A percentile compares a stretch with the other conserved stretches of the same genome.
phyloP scores from a whole-genome alignment of 2,797 vertebrate species.

The Acipenser transmontanus region DNA sequence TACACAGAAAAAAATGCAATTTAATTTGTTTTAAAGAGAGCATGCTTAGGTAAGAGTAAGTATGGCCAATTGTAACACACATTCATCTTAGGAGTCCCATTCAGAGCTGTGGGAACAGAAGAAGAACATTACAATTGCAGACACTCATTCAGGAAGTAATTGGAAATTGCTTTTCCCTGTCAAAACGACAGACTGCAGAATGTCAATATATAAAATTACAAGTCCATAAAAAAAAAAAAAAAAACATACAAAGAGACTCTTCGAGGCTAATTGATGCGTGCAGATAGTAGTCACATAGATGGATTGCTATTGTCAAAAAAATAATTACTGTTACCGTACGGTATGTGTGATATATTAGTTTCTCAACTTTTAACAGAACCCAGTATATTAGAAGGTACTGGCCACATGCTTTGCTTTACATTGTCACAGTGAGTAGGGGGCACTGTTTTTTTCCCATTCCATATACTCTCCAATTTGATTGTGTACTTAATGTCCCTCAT shows the following conservation, averaged over 20 bases:
- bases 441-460: too few relatives aligned
- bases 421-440: not conserved
- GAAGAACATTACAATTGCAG: not conserved
- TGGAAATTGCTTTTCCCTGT: not conserved
- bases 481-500: too few relatives aligned
- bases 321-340: not conserved
- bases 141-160: not conserved
- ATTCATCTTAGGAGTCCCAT: too few relatives aligned
- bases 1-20: too few relatives aligned
- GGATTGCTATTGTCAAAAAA: slow-evolving; percentile 17
- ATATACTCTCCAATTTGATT: too few relatives aligned
- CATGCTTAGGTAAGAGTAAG: too few relatives aligned
- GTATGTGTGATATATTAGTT: not conserved
- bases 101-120: too few relatives aligned
- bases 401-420: slow-evolving; percentile 23
- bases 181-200: not conserved
- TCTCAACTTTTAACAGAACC: slow-evolving; percentile 33
- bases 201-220: not conserved
- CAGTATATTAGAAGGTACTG: slow-evolving; percentile 28
- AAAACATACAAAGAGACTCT: slow-evolving; percentile 18
- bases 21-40: too few relatives aligned
- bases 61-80: too few relatives aligned
- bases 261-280: slow-evolving; percentile 29
- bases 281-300: slow-evolving; percentile 31
- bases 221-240: not conserved